Base-by-base conservation (phyloP, 2,888 invertebrate species). In the Acheta domesticus region DNA sequence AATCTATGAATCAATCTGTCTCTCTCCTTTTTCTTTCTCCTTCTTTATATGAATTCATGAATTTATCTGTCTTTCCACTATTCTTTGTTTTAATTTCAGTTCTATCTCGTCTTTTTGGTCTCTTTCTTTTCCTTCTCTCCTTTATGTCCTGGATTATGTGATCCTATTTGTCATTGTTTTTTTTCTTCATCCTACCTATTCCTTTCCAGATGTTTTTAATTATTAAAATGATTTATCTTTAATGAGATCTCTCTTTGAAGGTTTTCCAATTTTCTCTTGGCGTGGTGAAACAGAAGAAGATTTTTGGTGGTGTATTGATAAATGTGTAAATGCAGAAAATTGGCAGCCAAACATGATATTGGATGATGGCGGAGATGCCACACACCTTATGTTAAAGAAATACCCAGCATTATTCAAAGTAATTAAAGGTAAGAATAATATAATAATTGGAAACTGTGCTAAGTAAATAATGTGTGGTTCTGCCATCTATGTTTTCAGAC, bases 281-380 rank as follows among this genome's bases (percentile, higher is more conserved):
- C 94, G 97, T 79, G 97, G 97, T 0, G 97, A 98, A 87, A 96
- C 96, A 11, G 98, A 98, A 86, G 98, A 98, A 85, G 98, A 98
- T 84, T 98, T 98, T 88, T 98, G 98, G 98, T 98, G 98, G 98
- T 97, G 97, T 86, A 98, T 98, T 84, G 98, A 98, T 87, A 95
- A 95, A 85, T 97, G 98, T 87, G 93, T 98, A 3, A 95, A 95
- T 83, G 91, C 93, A 0, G 94, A 96, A 83, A 92, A 93, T 84
- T 99, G 98, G 98, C 96, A 96, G 85, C 98, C 98, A 8, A 99
- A 99, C 87, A 96, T 98, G 95, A 97, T 98, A 84, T 88, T 98
- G 82, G 98, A 98, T 86, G 98, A 98, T 86, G 98, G 98, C 0
- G 98, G 98, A 0, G 98, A 98, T 88, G 96, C 97, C 74, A 98